A percentile compares a stretch with the other conserved stretches of the same genome.
These are phyloP conservation scores for Hippoglossus stenolepis DNA, from an alignment of 2,113 vertebrate species.

Conservation along the genomic window DNA sequence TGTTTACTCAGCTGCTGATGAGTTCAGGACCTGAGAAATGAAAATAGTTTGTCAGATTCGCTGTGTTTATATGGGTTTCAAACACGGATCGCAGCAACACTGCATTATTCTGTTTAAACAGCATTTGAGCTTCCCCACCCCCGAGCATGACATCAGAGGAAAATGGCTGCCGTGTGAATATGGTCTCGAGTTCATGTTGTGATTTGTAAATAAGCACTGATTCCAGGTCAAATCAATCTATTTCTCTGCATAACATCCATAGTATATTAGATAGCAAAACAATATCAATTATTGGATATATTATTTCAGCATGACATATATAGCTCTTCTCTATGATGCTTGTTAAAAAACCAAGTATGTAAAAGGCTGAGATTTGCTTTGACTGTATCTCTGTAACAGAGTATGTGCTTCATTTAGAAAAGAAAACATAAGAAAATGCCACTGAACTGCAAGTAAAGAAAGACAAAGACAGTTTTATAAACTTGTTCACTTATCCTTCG, in stretches of 20 bases:
- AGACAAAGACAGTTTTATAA: slow-evolving; percentile 87
- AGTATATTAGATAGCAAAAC: slow-evolving; percentile 64
- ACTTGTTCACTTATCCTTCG: slow-evolving; percentile 89
- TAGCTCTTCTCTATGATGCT: slow-evolving; percentile 41
- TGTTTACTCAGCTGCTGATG: too few species aligned
- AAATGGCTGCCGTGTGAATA: not conserved
- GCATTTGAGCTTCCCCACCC: too few species aligned
- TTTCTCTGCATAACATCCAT: slow-evolving; percentile 55
- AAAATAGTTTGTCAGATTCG: too few species aligned
- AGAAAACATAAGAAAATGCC: slow-evolving; percentile 60
- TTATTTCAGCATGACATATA: slow-evolving; percentile 66
- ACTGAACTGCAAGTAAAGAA: slow-evolving; percentile 83
- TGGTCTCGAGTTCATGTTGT: slow-evolving; percentile 41
- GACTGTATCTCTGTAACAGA: slow-evolving; percentile 85
- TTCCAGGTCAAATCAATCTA: slow-evolving; percentile 54
- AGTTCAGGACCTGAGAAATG: too few species aligned
- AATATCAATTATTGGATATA: slow-evolving; percentile 74
- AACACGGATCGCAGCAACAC: too few species aligned
- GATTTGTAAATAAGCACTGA: slow-evolving; percentile 46
- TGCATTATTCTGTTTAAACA: too few species aligned
- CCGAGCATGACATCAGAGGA: too few species aligned
- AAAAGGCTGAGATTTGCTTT: slow-evolving; percentile 83
- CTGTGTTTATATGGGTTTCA: too few species aligned
- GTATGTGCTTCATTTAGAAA: slow-evolving; percentile 63
- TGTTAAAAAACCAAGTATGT: slow-evolving; percentile 46